A percentile compares a stretch with the other conserved stretches of the same genome.
phyloP scores from a whole-genome alignment of 2,113 vertebrate species.

The Chiloscyllium plagiosum region DNA sequence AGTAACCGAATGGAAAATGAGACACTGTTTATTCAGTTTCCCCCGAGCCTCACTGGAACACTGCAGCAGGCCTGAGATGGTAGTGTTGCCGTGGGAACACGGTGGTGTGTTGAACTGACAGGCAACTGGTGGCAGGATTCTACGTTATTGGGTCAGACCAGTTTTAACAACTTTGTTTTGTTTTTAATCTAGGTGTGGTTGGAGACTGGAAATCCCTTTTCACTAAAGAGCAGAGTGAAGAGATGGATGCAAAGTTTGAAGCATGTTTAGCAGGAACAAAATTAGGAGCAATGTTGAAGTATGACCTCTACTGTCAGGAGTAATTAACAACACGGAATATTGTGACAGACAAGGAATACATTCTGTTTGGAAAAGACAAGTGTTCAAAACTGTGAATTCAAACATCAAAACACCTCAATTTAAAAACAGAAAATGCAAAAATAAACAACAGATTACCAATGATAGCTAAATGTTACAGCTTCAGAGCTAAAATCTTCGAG shows the following conservation, averaged over 20 bases:
- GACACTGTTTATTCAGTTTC: too few relatives aligned
- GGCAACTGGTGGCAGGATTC: neutral
- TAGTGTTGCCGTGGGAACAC: too few relatives aligned
- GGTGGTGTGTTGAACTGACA: too few relatives aligned
- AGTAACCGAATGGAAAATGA: too few relatives aligned
- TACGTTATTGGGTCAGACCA: neutral
- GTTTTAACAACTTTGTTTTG: neutral
- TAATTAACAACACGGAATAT: neutral
- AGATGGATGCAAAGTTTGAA: conserved; percentile 66
- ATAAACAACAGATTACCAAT: neutral
- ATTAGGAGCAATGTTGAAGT: conserved; percentile 54
- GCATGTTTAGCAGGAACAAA: conserved; percentile 52
- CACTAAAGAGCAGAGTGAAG: conserved; percentile 53
- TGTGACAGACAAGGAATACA: neutral
- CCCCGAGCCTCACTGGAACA: too few relatives aligned
- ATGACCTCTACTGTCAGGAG: conserved; percentile 49
- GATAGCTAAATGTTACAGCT: neutral
- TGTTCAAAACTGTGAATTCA: neutral
- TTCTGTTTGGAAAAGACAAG: neutral
- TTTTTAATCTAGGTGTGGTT: conserved; percentile 48
- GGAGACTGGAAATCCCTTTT: conserved; percentile 64
- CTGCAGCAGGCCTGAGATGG: too few relatives aligned
- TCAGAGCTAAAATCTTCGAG: too few relatives aligned
- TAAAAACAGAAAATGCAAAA: neutral
- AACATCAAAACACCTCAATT: neutral